These are phyloP conservation scores for Hylaea fasciaria DNA, from an alignment of 2,888 invertebrate genomes.

Conservation along the genomic window DNA sequence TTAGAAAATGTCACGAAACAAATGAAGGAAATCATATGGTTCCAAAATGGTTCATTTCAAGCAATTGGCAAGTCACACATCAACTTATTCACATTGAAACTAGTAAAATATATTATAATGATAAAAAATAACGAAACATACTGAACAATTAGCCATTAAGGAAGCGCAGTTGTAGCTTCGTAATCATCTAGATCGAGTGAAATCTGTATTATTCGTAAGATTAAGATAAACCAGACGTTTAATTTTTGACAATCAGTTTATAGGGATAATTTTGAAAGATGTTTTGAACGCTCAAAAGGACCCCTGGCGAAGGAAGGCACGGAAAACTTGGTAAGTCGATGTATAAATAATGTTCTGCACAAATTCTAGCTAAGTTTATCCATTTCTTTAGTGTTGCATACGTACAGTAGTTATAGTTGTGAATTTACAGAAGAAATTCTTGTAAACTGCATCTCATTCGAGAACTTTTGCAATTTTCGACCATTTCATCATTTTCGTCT, in stretches of 20 bases:
- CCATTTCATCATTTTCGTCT: conserved; percentile 31
- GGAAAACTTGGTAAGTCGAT: conserved; percentile 31
- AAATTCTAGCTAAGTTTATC: background rate
- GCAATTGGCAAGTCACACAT: conserved; percentile 76
- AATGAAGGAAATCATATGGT: conserved; percentile 81
- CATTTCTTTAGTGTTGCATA: background rate
- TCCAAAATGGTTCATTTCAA: conserved; percentile 60
- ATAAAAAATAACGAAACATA: conserved; percentile 60
- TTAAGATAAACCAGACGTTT: conserved; percentile 55
- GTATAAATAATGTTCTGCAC: conserved; percentile 30
- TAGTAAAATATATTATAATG: conserved; percentile 67
- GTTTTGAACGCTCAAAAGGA: conserved; percentile 57
- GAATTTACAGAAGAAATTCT: conserved; percentile 16
- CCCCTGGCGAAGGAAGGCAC: conserved; percentile 35
- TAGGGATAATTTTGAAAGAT: conserved; percentile 62
- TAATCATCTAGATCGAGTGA: conserved; percentile 62
- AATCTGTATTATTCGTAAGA: conserved; percentile 70
- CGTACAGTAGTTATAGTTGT: conserved; percentile 22
- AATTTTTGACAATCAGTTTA: conserved; percentile 61
- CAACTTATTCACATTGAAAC: conserved; percentile 64
- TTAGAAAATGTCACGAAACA: conserved; percentile 73
- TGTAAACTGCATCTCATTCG: conserved; percentile 31
- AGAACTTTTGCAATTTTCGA: conserved; percentile 8
- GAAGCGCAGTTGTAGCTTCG: conserved; percentile 55
- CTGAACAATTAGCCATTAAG: conserved; percentile 67